Base-by-base conservation (phyloP, 2,113 vertebrate species). In the Datnioides undecimradiatus region DNA sequence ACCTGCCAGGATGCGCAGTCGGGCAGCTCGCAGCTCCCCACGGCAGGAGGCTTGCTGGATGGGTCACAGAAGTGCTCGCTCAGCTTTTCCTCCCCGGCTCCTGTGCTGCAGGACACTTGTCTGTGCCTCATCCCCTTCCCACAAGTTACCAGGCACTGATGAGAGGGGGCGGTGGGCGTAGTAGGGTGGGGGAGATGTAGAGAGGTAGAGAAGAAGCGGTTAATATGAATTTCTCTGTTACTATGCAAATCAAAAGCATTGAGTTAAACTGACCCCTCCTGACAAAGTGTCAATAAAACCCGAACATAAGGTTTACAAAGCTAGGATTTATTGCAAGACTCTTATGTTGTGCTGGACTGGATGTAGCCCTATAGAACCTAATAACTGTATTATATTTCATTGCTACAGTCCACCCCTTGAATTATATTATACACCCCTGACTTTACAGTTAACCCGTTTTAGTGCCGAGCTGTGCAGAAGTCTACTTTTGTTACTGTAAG, bases 141-240 rank as follows among this genome's bases (percentile, higher is more conserved):
- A 91, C 98, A 99, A 1, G 97, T 97, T 73, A 95, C 97, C 77
- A 94, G 83, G 78, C 98, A 99, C 98, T 98, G 75, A 6, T 98
- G 75, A 6, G 51, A 0, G 63, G 27, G 12, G 21, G 43, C 29
- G 55, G 2, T 0, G 29, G 19, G 29, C 7, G 36, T 27, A 6
- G 17, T 9, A 68, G 14, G 45, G 25, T 13, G 11, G 48, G 34
- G 1, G 19, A 21, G 43, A n/a, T n/a, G n/a, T n/a, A n/a, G n/a
- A n/a, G n/a, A 48, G 46, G 66, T 19, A 19, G 16, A 23, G n/a
- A 45, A 49, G 11, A 29, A 17, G 9, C 25, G 3, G 73, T 10
- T 36, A 49, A 54, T 64, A 19, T 41, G 7, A 38, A 33, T 8
- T 21, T 11, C 7, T 2, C 6, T 21, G 4, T 45, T 27, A 51